Base-by-base conservation (phyloP, 2,888 invertebrate genomes). In the Seira sanloemensis region DNA sequence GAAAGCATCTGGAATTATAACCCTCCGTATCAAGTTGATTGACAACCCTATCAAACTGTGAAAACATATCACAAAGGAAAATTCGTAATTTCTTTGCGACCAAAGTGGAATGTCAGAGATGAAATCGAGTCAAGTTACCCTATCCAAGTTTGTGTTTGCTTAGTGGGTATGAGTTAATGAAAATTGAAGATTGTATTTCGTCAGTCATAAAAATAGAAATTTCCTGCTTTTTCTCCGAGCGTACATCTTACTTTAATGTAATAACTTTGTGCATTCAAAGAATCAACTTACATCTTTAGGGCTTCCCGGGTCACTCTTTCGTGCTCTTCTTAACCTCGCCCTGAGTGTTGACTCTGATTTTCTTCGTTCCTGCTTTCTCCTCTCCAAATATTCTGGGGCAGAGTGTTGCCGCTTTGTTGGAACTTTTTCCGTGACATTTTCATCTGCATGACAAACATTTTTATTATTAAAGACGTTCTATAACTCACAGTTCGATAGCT, bases 361-460 rank as follows among this genome's bases (percentile, higher is more conserved):
- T 88, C 94, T 91, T 90, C 95, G 93, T 73, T 95, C 94, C 76
- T 95, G 93, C 90, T 96, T 96, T 26, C 97, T 93, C 88, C 96
- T 94, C 91, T 98, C 97, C 84, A 97, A 92, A 91, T 98, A 98
- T 89, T 97, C 97, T 0, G 97, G 97, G 0, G 97, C 97, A 25
- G 96, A 95, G 76, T 95, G 93, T 89, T 95, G 95, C 89, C 95
- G 95, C 86, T 95, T 94, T 90, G 95, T 94, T 0, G 94, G 90
- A 1, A 93, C 93, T 90, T 93, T 94, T 87, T 94, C 94, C 21
- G 93, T 93, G 85, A 93, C 89, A 88, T 93, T 84, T 77, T 88
- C 93, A 88, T 94, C 94, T 82, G 58, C n/a, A n/a, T n/a, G n/a
- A n/a, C n/a, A n/a, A n/a, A n/a, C n/a, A n/a, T n/a, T n/a, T n/a